phyloP scores from a whole-genome alignment of 2,113 vertebrate genomes.

The Aldabrachelys gigantea region DNA sequence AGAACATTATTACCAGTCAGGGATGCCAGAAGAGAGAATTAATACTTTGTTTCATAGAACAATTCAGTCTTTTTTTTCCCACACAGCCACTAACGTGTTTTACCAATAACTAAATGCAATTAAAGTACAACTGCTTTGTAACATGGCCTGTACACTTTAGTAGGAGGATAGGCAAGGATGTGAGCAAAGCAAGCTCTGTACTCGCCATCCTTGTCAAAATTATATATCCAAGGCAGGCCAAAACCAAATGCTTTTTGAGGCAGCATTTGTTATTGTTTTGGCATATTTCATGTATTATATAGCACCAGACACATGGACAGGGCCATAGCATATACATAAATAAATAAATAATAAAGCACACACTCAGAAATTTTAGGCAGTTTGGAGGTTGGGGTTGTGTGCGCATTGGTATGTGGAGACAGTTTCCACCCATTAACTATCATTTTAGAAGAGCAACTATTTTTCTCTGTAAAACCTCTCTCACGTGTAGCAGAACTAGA shows the following conservation, averaged over 20 bases:
- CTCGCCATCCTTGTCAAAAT: not conserved
- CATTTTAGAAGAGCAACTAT: slow-evolving; percentile 5
- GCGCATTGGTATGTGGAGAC: not conserved
- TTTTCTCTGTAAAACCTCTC: slow-evolving; percentile 2
- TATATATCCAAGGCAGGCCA: not conserved
- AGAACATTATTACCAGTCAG: slow-evolving; percentile 57
- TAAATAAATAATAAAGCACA: not conserved
- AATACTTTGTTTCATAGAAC: slow-evolving; percentile 38
- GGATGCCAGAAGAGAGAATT: slow-evolving; percentile 57
- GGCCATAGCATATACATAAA: not conserved
- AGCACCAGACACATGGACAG: not conserved
- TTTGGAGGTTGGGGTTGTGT: not conserved
- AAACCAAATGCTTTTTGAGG: not conserved
- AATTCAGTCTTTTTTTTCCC: slow-evolving; percentile 44
- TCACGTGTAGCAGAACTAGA: not conserved
- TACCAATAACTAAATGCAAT: slow-evolving; percentile 5
- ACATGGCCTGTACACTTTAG: slow-evolving; percentile 1
- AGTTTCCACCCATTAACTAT: slow-evolving; percentile 17
- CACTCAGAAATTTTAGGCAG: not conserved
- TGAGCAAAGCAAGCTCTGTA: not conserved
- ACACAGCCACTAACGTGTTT: slow-evolving; percentile 24
- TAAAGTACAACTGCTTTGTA: slow-evolving; percentile 24
- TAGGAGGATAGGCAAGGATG: not conserved
- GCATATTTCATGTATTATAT: not conserved
- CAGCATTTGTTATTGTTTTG: not conserved